Conservation (phyloP, 2,888 invertebrate species). For the Cryptocephalus moraei region DNA sequence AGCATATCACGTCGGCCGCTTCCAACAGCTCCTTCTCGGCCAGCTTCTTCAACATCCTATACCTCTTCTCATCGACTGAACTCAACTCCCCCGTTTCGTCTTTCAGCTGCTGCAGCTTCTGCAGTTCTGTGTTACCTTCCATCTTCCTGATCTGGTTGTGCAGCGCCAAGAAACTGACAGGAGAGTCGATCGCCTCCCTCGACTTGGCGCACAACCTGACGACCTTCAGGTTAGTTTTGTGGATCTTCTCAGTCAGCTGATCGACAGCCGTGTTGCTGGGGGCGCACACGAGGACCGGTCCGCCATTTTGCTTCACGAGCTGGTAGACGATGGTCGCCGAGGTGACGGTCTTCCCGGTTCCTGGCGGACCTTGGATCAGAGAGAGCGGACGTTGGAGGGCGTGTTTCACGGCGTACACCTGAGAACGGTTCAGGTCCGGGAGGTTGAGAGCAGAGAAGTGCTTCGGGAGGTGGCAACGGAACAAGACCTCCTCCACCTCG, state of each 20-base stretch:
- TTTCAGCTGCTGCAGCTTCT: conserved; percentile 91
- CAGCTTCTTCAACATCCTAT: conserved; percentile 78
- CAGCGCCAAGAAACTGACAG: conserved; percentile 90
- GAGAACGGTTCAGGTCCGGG: conserved; percentile 95
- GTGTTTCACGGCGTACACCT: conserved; percentile 97
- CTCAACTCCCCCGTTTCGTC: conserved; percentile 98
- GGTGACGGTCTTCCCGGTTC: conserved; percentile 98
- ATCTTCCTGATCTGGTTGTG: conserved; percentile 96
- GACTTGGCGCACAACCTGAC: conserved; percentile 96
- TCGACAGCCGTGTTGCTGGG: conserved; percentile 99
- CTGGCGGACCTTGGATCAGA: conserved; percentile 94
- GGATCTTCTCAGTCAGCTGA: conserved; percentile 97
- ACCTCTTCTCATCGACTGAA: conserved; percentile 90
- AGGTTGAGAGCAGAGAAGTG: conserved; percentile 95
- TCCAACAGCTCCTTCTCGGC: conserved; percentile 85
- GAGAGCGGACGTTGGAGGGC: conserved; percentile 92
- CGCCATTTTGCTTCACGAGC: conserved; percentile 86
- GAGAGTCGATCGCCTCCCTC: conserved; percentile 95
- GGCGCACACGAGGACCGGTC: conserved; percentile 94
- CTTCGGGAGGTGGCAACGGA: conserved; percentile 87
- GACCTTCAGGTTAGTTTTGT: conserved; percentile 78
- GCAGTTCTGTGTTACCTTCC: conserved; percentile 85
- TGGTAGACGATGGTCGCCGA: conserved; percentile 99
- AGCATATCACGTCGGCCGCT: conserved; percentile 97
- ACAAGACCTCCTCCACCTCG: conserved; percentile 86